These are phyloP conservation scores for Myathropa florea DNA, from an alignment of 2,888 invertebrate species.

Conservation along the genomic window DNA sequence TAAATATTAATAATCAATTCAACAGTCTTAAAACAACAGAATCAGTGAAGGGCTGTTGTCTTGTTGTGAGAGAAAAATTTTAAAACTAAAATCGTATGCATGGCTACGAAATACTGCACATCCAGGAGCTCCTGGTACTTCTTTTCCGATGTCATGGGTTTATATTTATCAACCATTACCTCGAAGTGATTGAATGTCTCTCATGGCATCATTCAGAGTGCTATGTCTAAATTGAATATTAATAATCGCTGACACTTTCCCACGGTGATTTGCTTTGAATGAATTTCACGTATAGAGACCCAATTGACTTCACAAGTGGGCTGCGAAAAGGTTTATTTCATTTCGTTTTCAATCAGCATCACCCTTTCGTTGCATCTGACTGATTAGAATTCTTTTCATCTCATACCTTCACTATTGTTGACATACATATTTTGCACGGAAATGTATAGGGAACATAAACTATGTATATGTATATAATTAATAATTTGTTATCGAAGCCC, in stretches of 20 bases:
- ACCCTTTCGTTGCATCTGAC: background rate
- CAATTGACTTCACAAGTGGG: constrained; percentile 17
- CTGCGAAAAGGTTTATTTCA: constrained; percentile 4
- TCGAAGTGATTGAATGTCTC: too few relatives aligned
- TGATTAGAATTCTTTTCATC: background rate
- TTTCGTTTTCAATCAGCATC: background rate
- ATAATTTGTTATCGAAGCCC: background rate
- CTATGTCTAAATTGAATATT: background rate
- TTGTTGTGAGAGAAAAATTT: too few relatives aligned
- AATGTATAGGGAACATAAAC: background rate
- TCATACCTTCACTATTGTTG: background rate
- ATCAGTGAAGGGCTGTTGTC: too few relatives aligned
- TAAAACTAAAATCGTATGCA: too few relatives aligned
- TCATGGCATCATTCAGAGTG: background rate
- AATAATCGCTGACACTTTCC: background rate
- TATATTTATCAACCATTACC: too few relatives aligned
- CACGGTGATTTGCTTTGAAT: constrained; percentile 31
- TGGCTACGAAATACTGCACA: too few relatives aligned
- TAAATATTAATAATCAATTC: too few relatives aligned
- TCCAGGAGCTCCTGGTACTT: too few relatives aligned
- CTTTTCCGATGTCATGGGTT: too few relatives aligned
- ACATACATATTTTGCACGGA: background rate
- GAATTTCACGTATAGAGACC: background rate
- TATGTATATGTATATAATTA: background rate
- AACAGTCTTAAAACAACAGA: too few relatives aligned